These are phyloP conservation scores for Orycteropus afer DNA, from an alignment of 2,113 vertebrate genomes.

Conservation along the genomic window DNA sequence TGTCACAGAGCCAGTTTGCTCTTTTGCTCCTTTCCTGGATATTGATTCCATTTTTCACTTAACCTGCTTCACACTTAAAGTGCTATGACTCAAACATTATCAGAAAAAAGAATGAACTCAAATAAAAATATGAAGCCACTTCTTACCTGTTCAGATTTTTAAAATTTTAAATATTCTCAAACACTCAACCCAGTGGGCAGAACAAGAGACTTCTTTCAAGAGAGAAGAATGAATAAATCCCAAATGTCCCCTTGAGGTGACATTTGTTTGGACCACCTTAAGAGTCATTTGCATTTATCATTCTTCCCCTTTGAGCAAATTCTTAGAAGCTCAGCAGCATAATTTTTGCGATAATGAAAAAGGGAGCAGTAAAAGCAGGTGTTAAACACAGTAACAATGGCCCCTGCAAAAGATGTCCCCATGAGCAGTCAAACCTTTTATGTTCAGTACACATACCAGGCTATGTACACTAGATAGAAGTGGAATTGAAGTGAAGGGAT, in stretches of 20 bases:
- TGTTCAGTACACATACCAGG: not conserved
- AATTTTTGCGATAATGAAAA: constrained; percentile 36
- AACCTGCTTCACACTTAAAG: not conserved
- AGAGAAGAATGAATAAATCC: constrained; percentile 1
- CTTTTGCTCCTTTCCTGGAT: not conserved
- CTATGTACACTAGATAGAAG: not conserved
- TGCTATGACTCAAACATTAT: not conserved
- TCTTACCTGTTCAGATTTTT: not conserved
- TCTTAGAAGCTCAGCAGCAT: not conserved
- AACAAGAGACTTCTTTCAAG: not conserved
- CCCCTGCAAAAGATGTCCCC: not conserved
- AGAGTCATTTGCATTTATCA: constrained; percentile 26
- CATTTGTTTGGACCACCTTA: not conserved
- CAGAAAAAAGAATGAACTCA: not conserved
- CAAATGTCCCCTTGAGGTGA: not conserved
- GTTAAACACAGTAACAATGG: not conserved
- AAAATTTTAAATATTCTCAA: constrained; percentile 3
- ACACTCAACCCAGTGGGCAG: not conserved
- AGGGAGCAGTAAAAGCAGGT: not conserved
- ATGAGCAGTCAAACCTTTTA: not conserved
- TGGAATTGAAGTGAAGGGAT: not conserved
- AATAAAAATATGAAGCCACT: constrained; percentile 13
- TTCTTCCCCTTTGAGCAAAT: constrained; percentile 18
- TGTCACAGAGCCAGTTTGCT: not conserved
- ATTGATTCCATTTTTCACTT: constrained; percentile 8